A percentile compares a stretch with the other conserved stretches of the same genome.
These are phyloP conservation scores for Eudasyphora cyanicolor DNA, from an alignment of 2,888 invertebrate species.

Conservation along the genomic window DNA sequence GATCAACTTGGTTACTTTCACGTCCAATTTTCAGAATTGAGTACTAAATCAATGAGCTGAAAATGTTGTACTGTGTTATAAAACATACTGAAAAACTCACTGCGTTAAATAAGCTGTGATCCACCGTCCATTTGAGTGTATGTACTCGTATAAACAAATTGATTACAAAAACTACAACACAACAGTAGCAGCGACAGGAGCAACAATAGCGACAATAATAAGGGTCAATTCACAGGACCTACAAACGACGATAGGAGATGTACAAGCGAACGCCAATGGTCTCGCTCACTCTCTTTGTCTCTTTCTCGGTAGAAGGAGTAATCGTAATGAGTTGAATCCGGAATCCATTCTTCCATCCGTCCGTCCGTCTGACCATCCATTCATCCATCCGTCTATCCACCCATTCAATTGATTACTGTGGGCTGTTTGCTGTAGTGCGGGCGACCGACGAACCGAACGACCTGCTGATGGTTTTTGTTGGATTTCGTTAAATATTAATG, in stretches of 20 bases:
- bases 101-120: no score
- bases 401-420: constrained; percentile 48
- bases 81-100: no score
- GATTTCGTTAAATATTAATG: constrained; percentile 78
- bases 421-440: constrained; percentile 38
- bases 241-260: constrained; percentile 57
- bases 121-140: no score
- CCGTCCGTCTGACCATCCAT: background rate
- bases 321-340: background rate
- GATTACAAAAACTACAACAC: constrained; percentile 44
- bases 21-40: no score
- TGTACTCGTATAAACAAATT: constrained; percentile 42
- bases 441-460: background rate
- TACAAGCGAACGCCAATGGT: constrained; percentile 35
- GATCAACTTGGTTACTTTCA: no score
- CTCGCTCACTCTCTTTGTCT: no score
- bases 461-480: constrained; percentile 50
- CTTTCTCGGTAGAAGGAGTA: background rate
- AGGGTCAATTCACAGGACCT: constrained; percentile 50
- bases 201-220: constrained; percentile 29
- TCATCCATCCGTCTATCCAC: background rate
- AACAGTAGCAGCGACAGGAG: constrained; percentile 19
- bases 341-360: background rate
- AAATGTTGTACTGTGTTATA: no score
- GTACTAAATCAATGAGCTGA: no score